These are phyloP conservation scores for Limenitis arthemis DNA, from an alignment of 2,888 invertebrate genomes.

Conservation along the genomic window DNA sequence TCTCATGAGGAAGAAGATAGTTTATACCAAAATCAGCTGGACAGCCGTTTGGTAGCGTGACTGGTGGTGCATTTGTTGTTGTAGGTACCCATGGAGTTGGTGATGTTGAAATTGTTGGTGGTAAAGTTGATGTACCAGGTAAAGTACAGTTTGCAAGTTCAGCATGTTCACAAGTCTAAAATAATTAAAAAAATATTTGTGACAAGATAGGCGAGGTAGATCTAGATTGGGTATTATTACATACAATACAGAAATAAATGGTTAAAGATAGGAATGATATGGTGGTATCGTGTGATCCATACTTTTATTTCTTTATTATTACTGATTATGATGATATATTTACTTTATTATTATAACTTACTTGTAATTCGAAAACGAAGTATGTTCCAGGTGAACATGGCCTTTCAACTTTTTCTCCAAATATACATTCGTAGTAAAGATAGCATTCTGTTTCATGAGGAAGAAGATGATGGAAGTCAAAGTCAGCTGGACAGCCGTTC, in stretches of 20 bases:
- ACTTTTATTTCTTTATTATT: too few relatives aligned
- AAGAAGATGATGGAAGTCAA: conserved; percentile 29
- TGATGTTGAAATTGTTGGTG: background rate
- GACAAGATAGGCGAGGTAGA: too few relatives aligned
- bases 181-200: too few relatives aligned
- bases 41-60: conserved; percentile 23
- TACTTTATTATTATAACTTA: background rate
- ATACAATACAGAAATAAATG: too few relatives aligned
- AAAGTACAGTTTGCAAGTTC: too few relatives aligned
- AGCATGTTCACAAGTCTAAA: too few relatives aligned
- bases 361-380: conserved; percentile 19
- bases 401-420: conserved; percentile 30
- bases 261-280: too few relatives aligned
- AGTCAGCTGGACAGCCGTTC: conserved; percentile 35
- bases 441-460: conserved; percentile 35
- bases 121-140: background rate
- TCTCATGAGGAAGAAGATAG: conserved; percentile 32
- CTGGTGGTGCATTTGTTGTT: too few relatives aligned
- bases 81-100: background rate
- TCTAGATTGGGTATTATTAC: too few relatives aligned
- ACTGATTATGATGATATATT: too few relatives aligned
- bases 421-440: conserved; percentile 36
- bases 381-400: conserved; percentile 13
- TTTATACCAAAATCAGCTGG: conserved; percentile 16
- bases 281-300: too few relatives aligned